Evolutionary conservation across 64 coral and sea anemone species (phyloP).

Genomic region (Trachythela sp.): DNA sequence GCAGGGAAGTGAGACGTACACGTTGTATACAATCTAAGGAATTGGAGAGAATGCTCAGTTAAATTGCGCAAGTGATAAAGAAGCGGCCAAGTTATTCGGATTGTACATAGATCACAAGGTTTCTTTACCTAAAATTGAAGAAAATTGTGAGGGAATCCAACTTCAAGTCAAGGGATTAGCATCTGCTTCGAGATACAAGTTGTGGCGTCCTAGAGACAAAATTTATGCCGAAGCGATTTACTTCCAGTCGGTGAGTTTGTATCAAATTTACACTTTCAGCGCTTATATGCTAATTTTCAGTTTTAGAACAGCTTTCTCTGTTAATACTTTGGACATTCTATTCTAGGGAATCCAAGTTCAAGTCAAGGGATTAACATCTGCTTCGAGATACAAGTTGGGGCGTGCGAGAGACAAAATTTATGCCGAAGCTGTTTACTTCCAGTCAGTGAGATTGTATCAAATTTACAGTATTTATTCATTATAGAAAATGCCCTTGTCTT

Average conservation of each 20-base stretch:
- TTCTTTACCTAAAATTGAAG: too few species aligned
- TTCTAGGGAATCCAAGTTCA: neutral
- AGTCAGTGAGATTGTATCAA: neutral
- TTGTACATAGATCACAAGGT: conserved; percentile 16
- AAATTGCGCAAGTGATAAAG: neutral
- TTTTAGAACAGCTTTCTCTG: neutral
- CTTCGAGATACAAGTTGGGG: too few species aligned
- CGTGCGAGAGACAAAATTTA: too few species aligned
- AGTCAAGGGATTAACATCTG: neutral
- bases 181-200: neutral
- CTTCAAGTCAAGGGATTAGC: neutral
- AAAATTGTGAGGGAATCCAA: too few species aligned
- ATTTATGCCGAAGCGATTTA: conserved; percentile 24
- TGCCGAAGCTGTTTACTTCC: neutral
- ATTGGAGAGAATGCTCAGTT: too few species aligned
- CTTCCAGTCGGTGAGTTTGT: neutral
- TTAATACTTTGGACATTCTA: neutral
- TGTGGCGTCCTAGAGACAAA: conserved; percentile 19
- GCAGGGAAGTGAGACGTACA: too few species aligned
- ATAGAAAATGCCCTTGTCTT: neutral
- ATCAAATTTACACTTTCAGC: neutral
- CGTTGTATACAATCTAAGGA: too few species aligned
- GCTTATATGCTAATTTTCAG: too few species aligned
- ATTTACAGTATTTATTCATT: neutral
- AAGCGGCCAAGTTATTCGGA: conserved; percentile 31